phyloP scores from a whole-genome alignment of 2,888 invertebrate genomes.

The Tethea ocularis region DNA sequence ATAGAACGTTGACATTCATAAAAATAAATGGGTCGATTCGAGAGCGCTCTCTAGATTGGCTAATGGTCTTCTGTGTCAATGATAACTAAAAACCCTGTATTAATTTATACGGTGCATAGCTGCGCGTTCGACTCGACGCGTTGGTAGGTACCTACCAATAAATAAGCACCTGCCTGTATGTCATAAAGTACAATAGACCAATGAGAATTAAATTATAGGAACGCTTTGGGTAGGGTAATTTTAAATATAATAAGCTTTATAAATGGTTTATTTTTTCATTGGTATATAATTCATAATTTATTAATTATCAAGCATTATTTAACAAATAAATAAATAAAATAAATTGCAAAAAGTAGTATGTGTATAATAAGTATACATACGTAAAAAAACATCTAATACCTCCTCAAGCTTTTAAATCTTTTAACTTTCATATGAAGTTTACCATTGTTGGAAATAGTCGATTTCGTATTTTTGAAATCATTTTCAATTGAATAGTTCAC shows the following conservation, averaged over 20 bases:
- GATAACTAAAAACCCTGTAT: slow-evolving; percentile 79
- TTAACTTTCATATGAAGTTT: slow-evolving; percentile 42
- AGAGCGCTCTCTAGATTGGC: slow-evolving; percentile 75
- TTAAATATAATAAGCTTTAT: neutral
- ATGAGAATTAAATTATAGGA: neutral
- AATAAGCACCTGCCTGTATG: slow-evolving; percentile 4
- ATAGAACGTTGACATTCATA: slow-evolving; percentile 71
- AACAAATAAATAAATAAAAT: too few relatives aligned
- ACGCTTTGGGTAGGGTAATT: neutral
- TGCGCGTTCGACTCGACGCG: slow-evolving; percentile 51
- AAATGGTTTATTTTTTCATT: neutral
- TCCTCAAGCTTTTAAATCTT: slow-evolving; percentile 25
- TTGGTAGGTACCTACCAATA: slow-evolving; percentile 7
- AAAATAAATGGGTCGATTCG: slow-evolving; percentile 66
- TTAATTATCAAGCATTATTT: neutral
- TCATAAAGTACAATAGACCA: neutral
- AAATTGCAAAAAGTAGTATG: neutral
- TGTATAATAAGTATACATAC: neutral
- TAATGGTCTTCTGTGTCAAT: slow-evolving; percentile 81
- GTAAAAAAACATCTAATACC: neutral
- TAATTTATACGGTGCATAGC: slow-evolving; percentile 74
- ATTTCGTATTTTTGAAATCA: slow-evolving; percentile 17
- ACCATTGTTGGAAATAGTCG: slow-evolving; percentile 23
- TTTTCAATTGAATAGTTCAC: slow-evolving; percentile 24
- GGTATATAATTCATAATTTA: neutral